Evolutionary conservation across 92 coral and sea anemone genomes (phyloP).

Genomic region (Anthopleura xanthogrammica): DNA sequence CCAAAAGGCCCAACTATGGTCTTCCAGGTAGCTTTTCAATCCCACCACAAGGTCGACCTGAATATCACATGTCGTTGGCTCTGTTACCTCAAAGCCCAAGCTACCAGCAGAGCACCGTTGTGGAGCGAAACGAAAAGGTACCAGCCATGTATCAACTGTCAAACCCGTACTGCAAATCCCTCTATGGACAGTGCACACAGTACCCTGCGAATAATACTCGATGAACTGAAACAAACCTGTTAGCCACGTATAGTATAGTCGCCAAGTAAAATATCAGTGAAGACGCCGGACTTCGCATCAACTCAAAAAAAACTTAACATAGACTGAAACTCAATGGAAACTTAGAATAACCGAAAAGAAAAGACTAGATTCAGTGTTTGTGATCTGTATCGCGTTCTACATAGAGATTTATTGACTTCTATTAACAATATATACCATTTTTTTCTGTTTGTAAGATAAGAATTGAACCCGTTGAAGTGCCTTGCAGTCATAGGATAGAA

Average conservation of each 20-base stretch:
- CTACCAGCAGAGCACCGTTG: conserved; percentile 55
- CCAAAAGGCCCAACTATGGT: conserved; percentile 40
- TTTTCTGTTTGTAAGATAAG: neutral
- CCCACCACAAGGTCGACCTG: conserved; percentile 59
- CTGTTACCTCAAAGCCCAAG: conserved; percentile 61
- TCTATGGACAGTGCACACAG: conserved; percentile 36
- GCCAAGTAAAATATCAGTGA: conserved; percentile 14
- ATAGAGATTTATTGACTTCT: neutral
- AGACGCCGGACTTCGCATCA: no score
- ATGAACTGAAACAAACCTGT: conserved; percentile 1
- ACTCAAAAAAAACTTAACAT: conserved; percentile 4
- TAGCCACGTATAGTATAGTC: neutral
- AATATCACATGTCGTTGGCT: conserved; percentile 66
- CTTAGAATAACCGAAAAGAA: neutral
- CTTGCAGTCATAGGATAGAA: neutral
- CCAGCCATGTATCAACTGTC: conserved; percentile 51
- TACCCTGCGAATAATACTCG: conserved; percentile 39
- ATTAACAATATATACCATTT: neutral
- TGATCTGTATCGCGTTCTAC: neutral
- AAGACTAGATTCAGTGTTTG: neutral
- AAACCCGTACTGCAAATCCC: conserved; percentile 74
- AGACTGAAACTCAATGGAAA: neutral
- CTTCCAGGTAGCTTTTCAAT: conserved; percentile 28
- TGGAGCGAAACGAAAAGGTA: conserved; percentile 62
- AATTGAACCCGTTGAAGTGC: neutral